Percentiles rank a stretch among this genome's conserved stretches.
Conservation (phyloP, 2,888 invertebrate genomes). For the Gortyna flavago region DNA sequence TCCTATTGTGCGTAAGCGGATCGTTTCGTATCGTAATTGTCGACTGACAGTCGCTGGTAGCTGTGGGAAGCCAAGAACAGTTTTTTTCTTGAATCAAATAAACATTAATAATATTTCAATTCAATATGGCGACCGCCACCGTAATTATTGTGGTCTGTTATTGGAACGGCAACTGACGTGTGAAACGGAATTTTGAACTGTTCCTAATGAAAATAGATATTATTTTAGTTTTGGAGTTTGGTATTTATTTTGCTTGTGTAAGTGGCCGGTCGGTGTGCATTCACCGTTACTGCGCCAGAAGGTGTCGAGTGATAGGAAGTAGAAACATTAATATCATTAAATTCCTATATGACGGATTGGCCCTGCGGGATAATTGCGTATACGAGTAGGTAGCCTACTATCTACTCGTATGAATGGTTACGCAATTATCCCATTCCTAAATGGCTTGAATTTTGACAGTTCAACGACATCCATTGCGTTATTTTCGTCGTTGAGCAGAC, state of each 20-base stretch:
- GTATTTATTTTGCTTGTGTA: conserved; percentile 59
- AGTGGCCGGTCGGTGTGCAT: conserved; percentile 31
- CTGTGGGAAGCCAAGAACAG: conserved; percentile 64
- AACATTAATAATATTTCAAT: conserved; percentile 67
- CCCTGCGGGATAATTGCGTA: not conserved
- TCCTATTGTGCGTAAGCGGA: conserved; percentile 84
- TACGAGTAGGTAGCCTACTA: no score
- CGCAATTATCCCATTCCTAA: no score
- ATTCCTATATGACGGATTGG: not conserved
- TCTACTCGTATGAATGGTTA: no score
- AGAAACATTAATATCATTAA: not conserved
- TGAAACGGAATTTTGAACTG: conserved; percentile 61
- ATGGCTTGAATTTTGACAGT: not conserved
- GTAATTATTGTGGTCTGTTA: conserved; percentile 65
- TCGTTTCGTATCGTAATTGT: conserved; percentile 85
- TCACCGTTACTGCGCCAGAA: conserved; percentile 34
- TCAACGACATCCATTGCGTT: not conserved
- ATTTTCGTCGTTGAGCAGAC: not conserved
- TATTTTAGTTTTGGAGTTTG: conserved; percentile 55
- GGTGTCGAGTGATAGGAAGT: conserved; percentile 28
- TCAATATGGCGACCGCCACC: conserved; percentile 57
- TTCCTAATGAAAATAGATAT: conserved; percentile 65
- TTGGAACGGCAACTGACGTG: conserved; percentile 69
- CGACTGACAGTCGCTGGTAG: conserved; percentile 61
- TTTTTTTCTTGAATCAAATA: conserved; percentile 70